Percentiles rank a stretch among this genome's conserved stretches.
Conservation (phyloP, 2,113 vertebrate species). For the Ornithorhynchus anatinus region DNA sequence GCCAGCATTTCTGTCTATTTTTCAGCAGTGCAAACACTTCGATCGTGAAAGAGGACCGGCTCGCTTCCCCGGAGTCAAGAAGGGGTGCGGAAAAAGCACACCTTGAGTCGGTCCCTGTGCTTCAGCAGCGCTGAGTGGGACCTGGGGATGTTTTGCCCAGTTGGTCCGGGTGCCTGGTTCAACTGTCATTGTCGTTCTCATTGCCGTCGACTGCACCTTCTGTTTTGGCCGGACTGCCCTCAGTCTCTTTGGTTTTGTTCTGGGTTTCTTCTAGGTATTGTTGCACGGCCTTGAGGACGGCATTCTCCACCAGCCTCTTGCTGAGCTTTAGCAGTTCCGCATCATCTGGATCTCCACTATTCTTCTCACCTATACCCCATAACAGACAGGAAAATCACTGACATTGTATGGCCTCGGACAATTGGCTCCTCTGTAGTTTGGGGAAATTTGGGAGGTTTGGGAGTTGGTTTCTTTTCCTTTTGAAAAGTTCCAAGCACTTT, state of each 20-base stretch:
- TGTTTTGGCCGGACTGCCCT: conserved; percentile 65
- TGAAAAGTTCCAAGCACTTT: too few relatives aligned
- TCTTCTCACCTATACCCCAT: conserved; percentile 82
- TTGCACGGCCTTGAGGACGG: conserved; percentile 85
- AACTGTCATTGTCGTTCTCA: conserved; percentile 54
- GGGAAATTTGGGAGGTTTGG: conserved; percentile 35
- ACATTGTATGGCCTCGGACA: conserved; percentile 30
- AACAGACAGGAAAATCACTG: conserved; percentile 79
- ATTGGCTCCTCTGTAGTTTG: too few relatives aligned
- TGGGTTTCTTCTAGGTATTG: conserved; percentile 88
- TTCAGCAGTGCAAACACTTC: conserved; percentile 47
- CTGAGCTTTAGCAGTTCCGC: conserved; percentile 87
- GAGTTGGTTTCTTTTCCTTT: too few relatives aligned
- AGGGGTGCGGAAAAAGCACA: conserved; percentile 42
- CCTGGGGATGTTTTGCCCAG: not conserved
- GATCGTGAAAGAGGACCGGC: conserved; percentile 13
- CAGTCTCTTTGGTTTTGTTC: conserved; percentile 71
- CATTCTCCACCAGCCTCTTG: conserved; percentile 87
- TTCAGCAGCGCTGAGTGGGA: conserved; percentile 48
- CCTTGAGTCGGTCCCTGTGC: conserved; percentile 35
- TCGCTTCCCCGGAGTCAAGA: conserved; percentile 33
- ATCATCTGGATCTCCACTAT: conserved; percentile 78
- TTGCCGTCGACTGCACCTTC: conserved; percentile 47
- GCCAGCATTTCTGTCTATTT: conserved; percentile 24
- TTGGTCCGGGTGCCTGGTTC: conserved; percentile 68